phyloP scores from a whole-genome alignment of 2,888 invertebrate genomes.

The Cyclophora punctaria region DNA sequence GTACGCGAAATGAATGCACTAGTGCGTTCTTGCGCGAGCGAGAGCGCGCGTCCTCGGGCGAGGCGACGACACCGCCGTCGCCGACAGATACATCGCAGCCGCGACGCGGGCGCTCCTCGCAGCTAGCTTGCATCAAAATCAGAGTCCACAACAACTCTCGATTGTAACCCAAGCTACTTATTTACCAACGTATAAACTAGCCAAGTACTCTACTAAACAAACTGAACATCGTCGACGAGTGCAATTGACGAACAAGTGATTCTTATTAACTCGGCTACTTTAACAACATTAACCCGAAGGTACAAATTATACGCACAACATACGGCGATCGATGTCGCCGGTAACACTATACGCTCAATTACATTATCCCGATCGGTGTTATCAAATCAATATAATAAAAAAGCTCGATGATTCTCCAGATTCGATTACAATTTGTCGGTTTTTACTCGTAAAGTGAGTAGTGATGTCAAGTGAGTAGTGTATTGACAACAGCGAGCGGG shows the following conservation, averaged over 20 bases:
- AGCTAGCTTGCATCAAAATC: background rate
- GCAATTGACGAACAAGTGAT: conserved; percentile 75
- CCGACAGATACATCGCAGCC: background rate
- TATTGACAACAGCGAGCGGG: no score
- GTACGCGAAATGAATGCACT: conserved; percentile 15
- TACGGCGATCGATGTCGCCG: conserved; percentile 31
- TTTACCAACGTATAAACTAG: conserved; percentile 39
- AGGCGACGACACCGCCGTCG: background rate
- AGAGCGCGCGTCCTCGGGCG: background rate
- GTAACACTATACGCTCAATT: conserved; percentile 8
- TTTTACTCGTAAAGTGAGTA: no score
- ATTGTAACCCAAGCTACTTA: conserved; percentile 31
- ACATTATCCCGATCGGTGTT: conserved; percentile 8
- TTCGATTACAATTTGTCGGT: no score
- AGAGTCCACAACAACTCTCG: conserved; percentile 15
- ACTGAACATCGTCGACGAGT: conserved; percentile 66
- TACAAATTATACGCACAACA: conserved; percentile 53
- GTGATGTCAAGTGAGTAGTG: no score
- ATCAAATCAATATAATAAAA: background rate
- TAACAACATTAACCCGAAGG: conserved; percentile 65
- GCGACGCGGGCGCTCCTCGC: background rate
- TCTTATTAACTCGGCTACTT: conserved; percentile 65
- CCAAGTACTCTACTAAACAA: conserved; percentile 54
- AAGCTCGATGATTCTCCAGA: no score
- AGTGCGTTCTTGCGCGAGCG: conserved; percentile 12